Conservation (phyloP, 2,113 vertebrate genomes). For the Crypturellus undulatus region DNA sequence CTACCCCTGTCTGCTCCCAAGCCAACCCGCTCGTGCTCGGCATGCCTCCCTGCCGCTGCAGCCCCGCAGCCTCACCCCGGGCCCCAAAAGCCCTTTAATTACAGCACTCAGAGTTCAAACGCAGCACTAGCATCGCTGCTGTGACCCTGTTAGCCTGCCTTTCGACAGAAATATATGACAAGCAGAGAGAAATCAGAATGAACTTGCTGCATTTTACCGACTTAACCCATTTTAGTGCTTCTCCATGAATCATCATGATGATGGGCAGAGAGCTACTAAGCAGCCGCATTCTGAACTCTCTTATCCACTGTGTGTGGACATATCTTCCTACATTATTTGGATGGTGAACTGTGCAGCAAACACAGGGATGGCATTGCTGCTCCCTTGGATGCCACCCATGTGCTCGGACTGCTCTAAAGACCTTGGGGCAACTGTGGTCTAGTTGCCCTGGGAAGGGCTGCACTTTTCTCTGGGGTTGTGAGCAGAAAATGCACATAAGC, state of each 20-base stretch:
- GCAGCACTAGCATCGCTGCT: background rate
- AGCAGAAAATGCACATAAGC: background rate
- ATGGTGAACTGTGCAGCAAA: background rate
- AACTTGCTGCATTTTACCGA: background rate
- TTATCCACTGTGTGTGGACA: background rate
- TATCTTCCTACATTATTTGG: background rate
- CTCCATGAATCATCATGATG: background rate
- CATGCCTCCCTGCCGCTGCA: fast-evolving
- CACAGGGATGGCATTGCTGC: background rate
- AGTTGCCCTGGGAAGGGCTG: background rate
- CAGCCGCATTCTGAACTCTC: background rate
- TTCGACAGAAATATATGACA: background rate
- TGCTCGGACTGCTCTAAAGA: background rate
- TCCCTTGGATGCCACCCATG: background rate
- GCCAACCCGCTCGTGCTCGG: background rate
- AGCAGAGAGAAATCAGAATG: background rate
- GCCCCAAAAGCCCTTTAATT: background rate
- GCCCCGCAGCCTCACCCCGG: background rate
- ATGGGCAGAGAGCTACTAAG: background rate
- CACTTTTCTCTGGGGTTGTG: background rate
- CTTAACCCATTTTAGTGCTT: background rate
- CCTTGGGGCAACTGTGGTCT: background rate
- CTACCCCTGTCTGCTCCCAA: background rate
- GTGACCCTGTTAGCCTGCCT: background rate
- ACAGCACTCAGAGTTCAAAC: background rate